These are phyloP conservation scores for Leptinotarsa rubiginosa DNA, from an alignment of 2,888 invertebrate genomes.

Conservation along the genomic window DNA sequence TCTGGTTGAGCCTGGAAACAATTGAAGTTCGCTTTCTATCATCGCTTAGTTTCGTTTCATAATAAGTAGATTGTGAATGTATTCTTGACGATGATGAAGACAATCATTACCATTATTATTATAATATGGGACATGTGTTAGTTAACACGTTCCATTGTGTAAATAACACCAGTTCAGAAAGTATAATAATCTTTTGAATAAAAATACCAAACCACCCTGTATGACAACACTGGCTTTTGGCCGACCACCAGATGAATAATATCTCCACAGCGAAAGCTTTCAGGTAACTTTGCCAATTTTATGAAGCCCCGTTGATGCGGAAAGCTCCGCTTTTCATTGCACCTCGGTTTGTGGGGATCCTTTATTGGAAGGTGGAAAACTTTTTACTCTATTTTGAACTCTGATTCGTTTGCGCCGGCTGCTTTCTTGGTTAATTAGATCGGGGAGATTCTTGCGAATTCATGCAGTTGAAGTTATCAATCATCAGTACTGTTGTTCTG, in stretches of 20 bases:
- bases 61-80: too few species aligned
- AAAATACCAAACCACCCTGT: too few species aligned
- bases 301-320: not conserved
- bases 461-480: not conserved
- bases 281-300: not conserved
- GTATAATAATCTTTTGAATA: too few species aligned
- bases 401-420: not conserved
- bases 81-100: too few species aligned
- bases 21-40: too few species aligned
- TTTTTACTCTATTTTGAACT: not conserved
- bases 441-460: not conserved
- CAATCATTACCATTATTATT: too few species aligned
- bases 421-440: constrained; percentile 14
- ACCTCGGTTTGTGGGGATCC: not conserved
- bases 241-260: not conserved
- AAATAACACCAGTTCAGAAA: too few species aligned
- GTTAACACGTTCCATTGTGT: too few species aligned
- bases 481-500: not conserved
- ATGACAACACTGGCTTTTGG: not conserved
- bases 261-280: not conserved
- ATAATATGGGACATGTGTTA: too few species aligned
- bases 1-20: too few species aligned
- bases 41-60: too few species aligned
- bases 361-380: not conserved
- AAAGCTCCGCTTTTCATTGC: constrained; percentile 12